A percentile compares a stretch with the other conserved stretches of the same genome.
phyloP scores from a whole-genome alignment of 2,113 vertebrate genomes.

The Sorex fumeus region DNA sequence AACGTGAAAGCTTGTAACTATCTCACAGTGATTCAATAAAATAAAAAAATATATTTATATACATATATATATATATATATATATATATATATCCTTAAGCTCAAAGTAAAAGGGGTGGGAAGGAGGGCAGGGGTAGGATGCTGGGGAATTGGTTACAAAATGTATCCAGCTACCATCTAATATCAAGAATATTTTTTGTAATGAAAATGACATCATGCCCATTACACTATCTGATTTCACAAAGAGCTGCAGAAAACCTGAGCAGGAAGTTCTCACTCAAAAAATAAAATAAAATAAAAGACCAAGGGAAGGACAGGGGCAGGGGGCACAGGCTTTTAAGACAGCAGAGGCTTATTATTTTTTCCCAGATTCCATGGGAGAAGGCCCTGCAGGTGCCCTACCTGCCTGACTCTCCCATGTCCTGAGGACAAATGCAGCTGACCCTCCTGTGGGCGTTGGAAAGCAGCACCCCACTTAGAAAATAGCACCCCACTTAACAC shows the following conservation, averaged over 20 bases:
- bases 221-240: slow-evolving; percentile 66
- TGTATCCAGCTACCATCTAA: neutral
- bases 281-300: neutral
- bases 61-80: too few relatives aligned
- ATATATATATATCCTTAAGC: too few relatives aligned
- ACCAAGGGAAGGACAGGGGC: neutral
- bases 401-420: neutral
- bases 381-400: neutral
- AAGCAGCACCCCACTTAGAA: neutral
- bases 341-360: neutral
- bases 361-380: neutral
- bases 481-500: neutral
- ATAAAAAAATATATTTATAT: too few relatives aligned
- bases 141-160: neutral
- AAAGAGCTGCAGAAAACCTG: slow-evolving; percentile 55
- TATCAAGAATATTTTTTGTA: slow-evolving; percentile 6
- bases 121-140: neutral
- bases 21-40: too few relatives aligned
- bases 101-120: neutral
- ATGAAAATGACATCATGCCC: slow-evolving; percentile 18
- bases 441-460: neutral
- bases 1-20: too few relatives aligned
- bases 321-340: neutral
- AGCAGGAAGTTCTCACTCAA: neutral
- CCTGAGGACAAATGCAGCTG: neutral